A percentile compares a stretch with the other conserved stretches of the same genome.
Evolutionary conservation across 2,797 vertebrate species (phyloP).

Genomic region (Esox lucius): DNA sequence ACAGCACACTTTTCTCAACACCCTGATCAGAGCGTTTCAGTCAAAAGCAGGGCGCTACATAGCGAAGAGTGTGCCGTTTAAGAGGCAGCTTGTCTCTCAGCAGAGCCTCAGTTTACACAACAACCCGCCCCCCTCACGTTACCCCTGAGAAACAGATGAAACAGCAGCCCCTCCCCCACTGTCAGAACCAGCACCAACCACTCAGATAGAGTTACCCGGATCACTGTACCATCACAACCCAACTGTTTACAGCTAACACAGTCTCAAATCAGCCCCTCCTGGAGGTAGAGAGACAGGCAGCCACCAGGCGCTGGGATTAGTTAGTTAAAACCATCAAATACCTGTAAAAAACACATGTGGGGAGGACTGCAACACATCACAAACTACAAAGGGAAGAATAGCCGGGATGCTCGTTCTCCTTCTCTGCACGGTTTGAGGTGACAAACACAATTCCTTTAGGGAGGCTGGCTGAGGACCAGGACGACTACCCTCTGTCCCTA

Average conservation of each 20-base stretch:
- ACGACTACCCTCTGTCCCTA: too few species aligned
- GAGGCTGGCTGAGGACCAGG: too few species aligned
- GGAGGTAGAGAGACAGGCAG: slow-evolving; percentile 11
- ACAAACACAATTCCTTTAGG: too few species aligned
- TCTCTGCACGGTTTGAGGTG: too few species aligned
- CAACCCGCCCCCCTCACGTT: not conserved
- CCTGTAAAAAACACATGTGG: too few species aligned
- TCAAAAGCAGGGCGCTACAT: not conserved
- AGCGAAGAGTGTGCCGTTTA: not conserved
- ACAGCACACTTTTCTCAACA: not conserved
- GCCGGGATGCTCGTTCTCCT: too few species aligned
- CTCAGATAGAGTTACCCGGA: slow-evolving; percentile 31
- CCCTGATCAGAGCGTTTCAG: not conserved
- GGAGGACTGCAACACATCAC: too few species aligned
- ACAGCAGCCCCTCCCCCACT: slow-evolving; percentile 12
- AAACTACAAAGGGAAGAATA: too few species aligned
- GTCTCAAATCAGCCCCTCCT: slow-evolving; percentile 7
- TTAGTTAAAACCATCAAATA: too few species aligned
- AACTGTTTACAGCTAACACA: slow-evolving; percentile 29
- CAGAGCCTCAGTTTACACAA: slow-evolving; percentile 27
- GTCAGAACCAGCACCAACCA: slow-evolving; percentile 20
- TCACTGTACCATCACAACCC: slow-evolving; percentile 39
- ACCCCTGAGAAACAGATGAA: slow-evolving; percentile 18
- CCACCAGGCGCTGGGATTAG: too few species aligned
- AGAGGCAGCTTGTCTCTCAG: slow-evolving; percentile 23